Evolutionary conservation across 2,797 vertebrate genomes (phyloP).

Genomic region (Poecilia wingei): DNA sequence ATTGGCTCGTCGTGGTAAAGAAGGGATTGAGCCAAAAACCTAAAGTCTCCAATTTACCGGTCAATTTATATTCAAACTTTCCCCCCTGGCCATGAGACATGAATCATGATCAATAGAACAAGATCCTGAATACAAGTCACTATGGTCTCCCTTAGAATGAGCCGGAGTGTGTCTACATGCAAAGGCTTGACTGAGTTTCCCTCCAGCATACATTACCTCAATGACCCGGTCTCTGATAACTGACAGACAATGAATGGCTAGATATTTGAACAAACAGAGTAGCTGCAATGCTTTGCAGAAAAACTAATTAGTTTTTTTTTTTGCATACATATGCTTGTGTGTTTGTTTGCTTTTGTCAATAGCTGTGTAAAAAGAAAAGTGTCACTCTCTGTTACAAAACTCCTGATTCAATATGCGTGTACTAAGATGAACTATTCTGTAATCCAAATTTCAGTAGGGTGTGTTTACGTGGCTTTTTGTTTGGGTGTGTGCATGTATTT

Average conservation of each 20-base stretch:
- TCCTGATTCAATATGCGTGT: not conserved
- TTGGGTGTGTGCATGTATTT: conserved; percentile 7
- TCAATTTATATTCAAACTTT: too few species aligned
- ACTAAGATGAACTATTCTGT: conserved; percentile 3
- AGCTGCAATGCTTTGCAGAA: not conserved
- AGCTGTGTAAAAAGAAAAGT: not conserved
- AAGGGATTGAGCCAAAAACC: too few species aligned
- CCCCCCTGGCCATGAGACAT: too few species aligned
- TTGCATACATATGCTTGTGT: not conserved
- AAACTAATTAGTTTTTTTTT: not conserved
- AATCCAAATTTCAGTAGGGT: conserved; percentile 19
- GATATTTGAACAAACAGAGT: not conserved
- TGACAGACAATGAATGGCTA: not conserved
- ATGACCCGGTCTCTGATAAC: not conserved
- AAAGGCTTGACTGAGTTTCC: not conserved
- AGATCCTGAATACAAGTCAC: too few species aligned
- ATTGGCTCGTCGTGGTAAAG: too few species aligned
- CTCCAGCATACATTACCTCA: not conserved
- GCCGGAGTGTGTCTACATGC: not conserved
- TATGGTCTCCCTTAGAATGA: not conserved
- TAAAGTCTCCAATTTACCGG: too few species aligned
- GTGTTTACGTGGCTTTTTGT: conserved; percentile 16
- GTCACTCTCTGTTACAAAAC: not conserved
- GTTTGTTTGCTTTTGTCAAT: not conserved
- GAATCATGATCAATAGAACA: too few species aligned